Evolutionary conservation across 2,113 vertebrate species (phyloP), one percentile per base, ranked within the genome.

Genomic region (Channa maculata): DNA sequence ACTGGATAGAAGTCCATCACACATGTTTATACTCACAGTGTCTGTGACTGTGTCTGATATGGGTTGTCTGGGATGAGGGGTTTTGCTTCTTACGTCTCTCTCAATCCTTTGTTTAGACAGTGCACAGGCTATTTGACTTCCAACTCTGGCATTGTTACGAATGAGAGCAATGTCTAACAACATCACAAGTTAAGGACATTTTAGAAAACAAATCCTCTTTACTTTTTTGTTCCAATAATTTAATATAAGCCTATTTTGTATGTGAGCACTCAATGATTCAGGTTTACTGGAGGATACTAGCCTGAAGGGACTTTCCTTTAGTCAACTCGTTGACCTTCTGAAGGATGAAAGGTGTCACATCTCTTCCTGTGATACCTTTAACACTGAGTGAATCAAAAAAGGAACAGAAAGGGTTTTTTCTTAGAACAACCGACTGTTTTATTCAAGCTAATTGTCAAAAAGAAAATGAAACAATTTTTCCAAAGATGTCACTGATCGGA

Each of bases 121-220:
- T 6, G 94, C 94, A 13, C 94, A 93, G 7, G 96, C 95, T 79
- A 98, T 96, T 65, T 94, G 92, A 77, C 96, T 95, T 82, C 96
- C 96, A 77, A 97, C 95, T 75, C 75, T 94, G 46, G 96, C 96
- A 1, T 97, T 98, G 86, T 97, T 98, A 75, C 92, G 92, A 85
- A 98, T 96, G 36, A 98, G 91, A 71, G 95, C 94, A 60, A 97
- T 95, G 72, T 98, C 97, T 97, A 71, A 60, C 61, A 53, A 44
- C 37, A 73, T 2, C 8, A 34, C n/a, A 44, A 4, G 80, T 83
- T 84, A 81, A 91, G 81, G 80, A 24, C 24, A 24, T 24, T 24
- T 24, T 24, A 24, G 24, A 24, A 24, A 24, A 24, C 24, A 24
- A 24, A 24, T 24, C 24, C 24, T 24, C 24, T 24, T 24, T 24